phyloP scores from a whole-genome alignment of 2,888 invertebrate species.

The Drosophila maculinotata region DNA sequence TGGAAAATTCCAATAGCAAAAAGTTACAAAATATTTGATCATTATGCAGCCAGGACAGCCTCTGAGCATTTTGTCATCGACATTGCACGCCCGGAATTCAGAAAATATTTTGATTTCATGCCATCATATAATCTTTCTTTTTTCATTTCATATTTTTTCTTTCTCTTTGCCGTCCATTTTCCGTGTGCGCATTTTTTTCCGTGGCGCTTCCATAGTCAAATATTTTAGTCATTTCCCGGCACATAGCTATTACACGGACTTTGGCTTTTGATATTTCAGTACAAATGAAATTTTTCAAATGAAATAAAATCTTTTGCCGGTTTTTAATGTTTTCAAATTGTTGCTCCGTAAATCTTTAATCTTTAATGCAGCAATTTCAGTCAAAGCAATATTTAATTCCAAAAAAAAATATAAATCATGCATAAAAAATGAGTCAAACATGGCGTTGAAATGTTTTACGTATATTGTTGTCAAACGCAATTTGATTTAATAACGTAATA shows the following conservation, averaged over 20 bases:
- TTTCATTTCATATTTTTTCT: slow-evolving; percentile 13
- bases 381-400: too few relatives aligned
- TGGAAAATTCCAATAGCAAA: slow-evolving; percentile 23
- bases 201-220: not conserved
- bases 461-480: not conserved
- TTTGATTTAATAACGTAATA: not conserved
- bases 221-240: not conserved
- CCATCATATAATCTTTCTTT: too few relatives aligned
- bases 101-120: slow-evolving; percentile 46
- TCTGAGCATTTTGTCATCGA: not conserved
- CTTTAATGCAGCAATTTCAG: too few relatives aligned
- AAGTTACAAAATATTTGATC: slow-evolving; percentile 39
- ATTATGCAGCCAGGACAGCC: not conserved
- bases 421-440: too few relatives aligned
- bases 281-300: too few relatives aligned
- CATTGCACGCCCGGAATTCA: slow-evolving; percentile 18
- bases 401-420: too few relatives aligned
- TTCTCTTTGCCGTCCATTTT: not conserved
- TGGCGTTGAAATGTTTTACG: not conserved
- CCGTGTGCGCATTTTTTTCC: not conserved
- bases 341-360: too few relatives aligned
- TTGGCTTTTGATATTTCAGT: not conserved
- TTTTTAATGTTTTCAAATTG: too few relatives aligned
- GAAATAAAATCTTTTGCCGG: too few relatives aligned
- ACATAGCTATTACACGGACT: too few relatives aligned